These are phyloP conservation scores for Paracanthobrama guichenoti DNA, from an alignment of 2,113 vertebrate genomes.

Conservation along the genomic window DNA sequence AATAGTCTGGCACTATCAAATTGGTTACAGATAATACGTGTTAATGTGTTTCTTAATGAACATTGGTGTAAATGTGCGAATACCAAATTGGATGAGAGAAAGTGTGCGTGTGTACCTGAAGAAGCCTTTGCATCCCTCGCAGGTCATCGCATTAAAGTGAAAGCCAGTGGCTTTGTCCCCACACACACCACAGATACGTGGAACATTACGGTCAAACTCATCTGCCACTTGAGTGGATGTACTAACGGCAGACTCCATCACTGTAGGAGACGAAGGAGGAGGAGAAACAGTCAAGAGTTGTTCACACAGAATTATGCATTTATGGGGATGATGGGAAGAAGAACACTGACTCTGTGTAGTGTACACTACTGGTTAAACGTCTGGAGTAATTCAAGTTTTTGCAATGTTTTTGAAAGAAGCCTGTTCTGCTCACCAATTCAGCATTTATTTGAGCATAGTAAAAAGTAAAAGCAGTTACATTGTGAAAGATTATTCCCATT, in stretches of 20 bases:
- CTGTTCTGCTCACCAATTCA: too few species aligned
- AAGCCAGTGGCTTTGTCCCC: constrained; percentile 95
- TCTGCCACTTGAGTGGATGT: constrained; percentile 77
- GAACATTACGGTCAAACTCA: constrained; percentile 84
- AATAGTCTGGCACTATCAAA: constrained; percentile 48
- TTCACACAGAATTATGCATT: constrained; percentile 21
- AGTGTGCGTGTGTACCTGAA: constrained; percentile 82
- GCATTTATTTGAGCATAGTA: too few species aligned
- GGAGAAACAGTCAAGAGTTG: constrained; percentile 17
- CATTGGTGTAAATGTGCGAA: not conserved
- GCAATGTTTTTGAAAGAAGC: too few species aligned
- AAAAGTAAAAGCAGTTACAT: too few species aligned
- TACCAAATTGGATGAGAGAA: constrained; percentile 2
- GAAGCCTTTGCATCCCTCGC: constrained; percentile 98
- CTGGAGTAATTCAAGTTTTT: too few species aligned
- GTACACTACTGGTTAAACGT: too few species aligned
- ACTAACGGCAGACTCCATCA: constrained; percentile 84
- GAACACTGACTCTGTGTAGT: constrained; percentile 37
- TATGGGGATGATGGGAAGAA: constrained; percentile 41
- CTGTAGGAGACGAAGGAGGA: constrained; percentile 59
- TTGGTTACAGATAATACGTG: constrained; percentile 38
- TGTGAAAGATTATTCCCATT: not conserved
- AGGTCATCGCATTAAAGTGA: constrained; percentile 98
- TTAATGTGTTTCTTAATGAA: constrained; percentile 36
- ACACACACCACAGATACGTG: constrained; percentile 93